phyloP scores from a whole-genome alignment of 1,140 invertebrate species.

The Penaeus indicus region DNA sequence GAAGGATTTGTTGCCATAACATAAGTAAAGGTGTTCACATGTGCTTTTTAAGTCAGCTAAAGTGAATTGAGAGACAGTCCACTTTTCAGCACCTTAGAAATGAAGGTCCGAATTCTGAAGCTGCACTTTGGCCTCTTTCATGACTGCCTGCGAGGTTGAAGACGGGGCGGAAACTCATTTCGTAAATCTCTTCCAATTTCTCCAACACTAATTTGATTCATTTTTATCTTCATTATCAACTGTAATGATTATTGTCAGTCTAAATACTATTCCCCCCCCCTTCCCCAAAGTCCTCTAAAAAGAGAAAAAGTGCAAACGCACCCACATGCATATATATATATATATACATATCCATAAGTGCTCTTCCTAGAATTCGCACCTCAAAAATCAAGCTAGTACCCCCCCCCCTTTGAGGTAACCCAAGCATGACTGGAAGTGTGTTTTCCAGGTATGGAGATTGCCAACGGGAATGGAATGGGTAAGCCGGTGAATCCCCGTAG shows the following conservation, averaged over 20 bases:
- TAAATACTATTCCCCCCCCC: too few species aligned
- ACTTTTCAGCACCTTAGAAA: too few species aligned
- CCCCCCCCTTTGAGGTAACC: slow-evolving; percentile 45
- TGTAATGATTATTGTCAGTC: too few species aligned
- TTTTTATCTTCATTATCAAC: too few species aligned
- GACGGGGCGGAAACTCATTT: not conserved
- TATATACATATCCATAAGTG: not conserved
- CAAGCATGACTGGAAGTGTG: slow-evolving; percentile 64
- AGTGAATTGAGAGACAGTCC: too few species aligned
- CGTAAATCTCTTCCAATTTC: not conserved
- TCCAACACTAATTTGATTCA: not conserved
- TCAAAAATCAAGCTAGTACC: slow-evolving; percentile 35
- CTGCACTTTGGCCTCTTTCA: slow-evolving; percentile 15
- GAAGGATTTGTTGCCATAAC: too few species aligned
- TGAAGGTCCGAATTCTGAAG: slow-evolving; percentile 36
- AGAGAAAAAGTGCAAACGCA: too few species aligned
- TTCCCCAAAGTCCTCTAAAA: too few species aligned
- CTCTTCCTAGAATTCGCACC: slow-evolving; percentile 21
- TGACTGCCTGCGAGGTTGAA: slow-evolving; percentile 27
- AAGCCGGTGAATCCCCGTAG: slow-evolving; percentile 56
- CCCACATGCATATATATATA: not conserved
- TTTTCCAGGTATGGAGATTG: slow-evolving; percentile 62
- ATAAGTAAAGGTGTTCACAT: not conserved
- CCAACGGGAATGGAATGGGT: slow-evolving; percentile 63
- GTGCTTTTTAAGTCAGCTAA: not conserved